Evolutionary conservation across 2,888 invertebrate genomes (phyloP).

Genomic region (Physocephala rufipes): DNA sequence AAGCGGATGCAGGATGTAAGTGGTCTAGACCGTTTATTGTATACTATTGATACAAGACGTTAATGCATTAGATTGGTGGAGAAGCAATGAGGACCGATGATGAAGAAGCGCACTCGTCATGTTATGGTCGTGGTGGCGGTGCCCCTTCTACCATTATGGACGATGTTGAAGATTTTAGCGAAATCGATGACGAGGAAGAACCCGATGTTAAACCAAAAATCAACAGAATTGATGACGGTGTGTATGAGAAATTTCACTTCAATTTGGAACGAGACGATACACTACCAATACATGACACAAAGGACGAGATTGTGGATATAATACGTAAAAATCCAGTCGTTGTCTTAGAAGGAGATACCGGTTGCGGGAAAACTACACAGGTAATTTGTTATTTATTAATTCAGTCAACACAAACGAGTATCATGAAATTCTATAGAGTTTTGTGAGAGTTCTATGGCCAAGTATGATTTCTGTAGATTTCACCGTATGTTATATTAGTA

Average conservation of each 20-base stretch:
- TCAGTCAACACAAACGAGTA: too few species aligned
- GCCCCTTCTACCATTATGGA: conserved; percentile 48
- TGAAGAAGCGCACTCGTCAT: conserved; percentile 32
- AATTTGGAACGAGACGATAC: conserved; percentile 54
- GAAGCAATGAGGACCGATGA: conserved; percentile 9
- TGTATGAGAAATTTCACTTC: conserved; percentile 57
- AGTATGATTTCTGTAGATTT: too few species aligned
- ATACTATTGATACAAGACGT: background rate
- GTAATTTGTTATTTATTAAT: conserved; percentile 49
- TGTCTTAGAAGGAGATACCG: conserved; percentile 91
- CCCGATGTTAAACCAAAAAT: conserved; percentile 42
- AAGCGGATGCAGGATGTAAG: conserved; percentile 53
- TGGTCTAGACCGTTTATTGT: background rate
- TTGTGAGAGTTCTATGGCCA: too few species aligned
- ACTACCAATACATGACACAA: conserved; percentile 59
- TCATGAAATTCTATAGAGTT: too few species aligned
- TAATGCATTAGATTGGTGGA: background rate
- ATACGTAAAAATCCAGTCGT: conserved; percentile 73
- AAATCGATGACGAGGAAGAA: conserved; percentile 40
- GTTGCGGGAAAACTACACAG: conserved; percentile 93
- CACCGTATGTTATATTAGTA: too few species aligned
- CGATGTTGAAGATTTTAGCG: conserved; percentile 56
- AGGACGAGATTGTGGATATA: conserved; percentile 72
- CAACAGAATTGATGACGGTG: conserved; percentile 49
- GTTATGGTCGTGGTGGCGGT: conserved; percentile 38